These are phyloP conservation scores for Lasioglossum pauxillum DNA, from an alignment of 2,888 invertebrate species.

Conservation along the genomic window DNA sequence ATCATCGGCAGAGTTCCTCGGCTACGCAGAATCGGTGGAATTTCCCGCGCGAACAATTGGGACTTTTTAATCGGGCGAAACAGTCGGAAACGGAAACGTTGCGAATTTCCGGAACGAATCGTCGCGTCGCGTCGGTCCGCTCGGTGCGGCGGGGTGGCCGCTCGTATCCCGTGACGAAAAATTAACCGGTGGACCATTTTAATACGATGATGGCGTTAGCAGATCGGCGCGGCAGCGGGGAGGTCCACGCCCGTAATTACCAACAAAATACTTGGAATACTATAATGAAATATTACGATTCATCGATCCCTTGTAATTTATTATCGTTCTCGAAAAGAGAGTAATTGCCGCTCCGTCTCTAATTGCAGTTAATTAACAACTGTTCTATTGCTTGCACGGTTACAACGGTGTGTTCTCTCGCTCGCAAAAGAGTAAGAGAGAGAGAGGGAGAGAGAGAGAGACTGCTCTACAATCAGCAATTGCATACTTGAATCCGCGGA, in stretches of 20 bases:
- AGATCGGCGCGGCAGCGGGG: background rate
- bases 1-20: conserved; percentile 37
- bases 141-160: background rate
- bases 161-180: conserved; percentile 33
- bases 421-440: background rate
- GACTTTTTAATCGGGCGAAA: conserved; percentile 48
- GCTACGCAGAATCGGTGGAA: conserved; percentile 28
- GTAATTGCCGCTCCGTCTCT: conserved; percentile 69
- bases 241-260: conserved; percentile 58
- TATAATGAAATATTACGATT: conserved; percentile 71
- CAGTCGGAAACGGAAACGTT: background rate
- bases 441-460: conserved; percentile 37
- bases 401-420: conserved; percentile 32
- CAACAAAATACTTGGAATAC: conserved; percentile 67
- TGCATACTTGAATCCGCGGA: conserved; percentile 48
- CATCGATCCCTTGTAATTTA: conserved; percentile 69
- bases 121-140: background rate
- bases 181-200: conserved; percentile 49
- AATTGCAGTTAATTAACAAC: conserved; percentile 71
- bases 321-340: conserved; percentile 66
- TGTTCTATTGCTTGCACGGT: conserved; percentile 66
- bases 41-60: conserved; percentile 34
- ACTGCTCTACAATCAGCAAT: conserved; percentile 72
- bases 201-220: conserved; percentile 44
- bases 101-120: conserved; percentile 34